Base-by-base conservation (phyloP, 2,888 invertebrate genomes). In the Biston betularia region DNA sequence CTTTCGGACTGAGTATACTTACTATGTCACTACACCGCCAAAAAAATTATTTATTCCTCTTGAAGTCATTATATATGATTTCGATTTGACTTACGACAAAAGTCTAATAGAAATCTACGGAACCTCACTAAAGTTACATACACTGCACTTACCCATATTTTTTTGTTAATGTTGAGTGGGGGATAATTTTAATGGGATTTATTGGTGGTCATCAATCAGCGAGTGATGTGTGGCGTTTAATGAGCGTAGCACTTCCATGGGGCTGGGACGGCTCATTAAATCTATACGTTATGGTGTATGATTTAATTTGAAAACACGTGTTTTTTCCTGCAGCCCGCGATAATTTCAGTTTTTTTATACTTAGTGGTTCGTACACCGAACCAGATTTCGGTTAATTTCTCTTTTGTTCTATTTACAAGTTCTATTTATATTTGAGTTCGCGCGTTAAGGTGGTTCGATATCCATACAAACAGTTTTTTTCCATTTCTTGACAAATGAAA, bases 151-250 rank as follows among this genome's bases (percentile, higher is more conserved):
- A 38, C 10, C 14, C 15, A 2, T 6, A 9, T 40, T 15, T 53
- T 53, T 42, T 54, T 54, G 42, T 48, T 15, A 57, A 57, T 46
- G 38, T 48, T 46, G 49, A 49, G 49, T 40, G 42, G 46, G 40
- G 40, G 38, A 49, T 49, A 49, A 40, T 58, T 49, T 49, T 58
- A 58, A 58, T 58, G 57, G 58, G 48, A 49, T 58, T 49, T 49
- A 58, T 49, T 40, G 58, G 33, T 14, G 33, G 49, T 49, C 40
- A 58, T 58, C 58, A 35, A 42, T 58, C 58, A 58, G 58, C 12
- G 38, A 48, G 38, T 15, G 58, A 58, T 49, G 49, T 58, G 58
- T 49, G 58, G 48, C 49, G 58, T 40, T 40, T 58, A 58, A 58
- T 58, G 58, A 42, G 11, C 40, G 48, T n/a, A 35, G 46, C 34